phyloP scores from a whole-genome alignment of 2,113 vertebrate species.

The Neolamprologus devosi region DNA sequence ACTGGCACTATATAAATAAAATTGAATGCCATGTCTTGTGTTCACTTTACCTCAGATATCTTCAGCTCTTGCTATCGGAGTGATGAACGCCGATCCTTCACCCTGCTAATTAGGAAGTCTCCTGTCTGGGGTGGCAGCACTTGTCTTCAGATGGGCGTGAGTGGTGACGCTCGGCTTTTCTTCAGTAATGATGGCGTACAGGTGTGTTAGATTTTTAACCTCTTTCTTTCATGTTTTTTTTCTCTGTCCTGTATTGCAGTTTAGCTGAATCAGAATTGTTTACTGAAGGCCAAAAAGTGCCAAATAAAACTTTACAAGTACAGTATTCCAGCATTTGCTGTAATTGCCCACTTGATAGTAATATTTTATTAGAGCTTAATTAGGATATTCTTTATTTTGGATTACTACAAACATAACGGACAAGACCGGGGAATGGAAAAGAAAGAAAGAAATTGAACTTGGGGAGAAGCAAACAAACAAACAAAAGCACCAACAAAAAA shows the following conservation, averaged over 20 bases:
- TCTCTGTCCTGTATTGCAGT: not conserved
- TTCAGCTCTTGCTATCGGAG: slow-evolving; percentile 55
- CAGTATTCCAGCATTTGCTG: not conserved
- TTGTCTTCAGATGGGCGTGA: slow-evolving; percentile 80
- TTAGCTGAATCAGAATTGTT: not conserved
- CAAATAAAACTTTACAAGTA: too few species aligned
- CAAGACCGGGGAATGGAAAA: not conserved
- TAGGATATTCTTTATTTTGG: not conserved
- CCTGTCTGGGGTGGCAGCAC: slow-evolving; percentile 54
- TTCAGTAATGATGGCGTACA: slow-evolving; percentile 87
- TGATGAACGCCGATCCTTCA: not conserved
- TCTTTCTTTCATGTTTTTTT: not conserved
- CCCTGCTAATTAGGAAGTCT: not conserved
- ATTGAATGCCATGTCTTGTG: not conserved
- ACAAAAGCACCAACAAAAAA: not conserved
- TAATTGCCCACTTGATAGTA: not conserved
- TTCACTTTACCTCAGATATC: slow-evolving; percentile 59
- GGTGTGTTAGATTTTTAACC: slow-evolving; percentile 40
- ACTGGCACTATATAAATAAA: not conserved
- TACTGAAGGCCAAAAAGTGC: not conserved
- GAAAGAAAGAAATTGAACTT: not conserved
- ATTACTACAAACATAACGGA: not conserved
- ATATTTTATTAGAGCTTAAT: not conserved
- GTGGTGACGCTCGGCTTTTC: slow-evolving; percentile 79
- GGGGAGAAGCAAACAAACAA: not conserved